Conservation (phyloP, 2,113 vertebrate genomes). For the Numenius arquata region DNA sequence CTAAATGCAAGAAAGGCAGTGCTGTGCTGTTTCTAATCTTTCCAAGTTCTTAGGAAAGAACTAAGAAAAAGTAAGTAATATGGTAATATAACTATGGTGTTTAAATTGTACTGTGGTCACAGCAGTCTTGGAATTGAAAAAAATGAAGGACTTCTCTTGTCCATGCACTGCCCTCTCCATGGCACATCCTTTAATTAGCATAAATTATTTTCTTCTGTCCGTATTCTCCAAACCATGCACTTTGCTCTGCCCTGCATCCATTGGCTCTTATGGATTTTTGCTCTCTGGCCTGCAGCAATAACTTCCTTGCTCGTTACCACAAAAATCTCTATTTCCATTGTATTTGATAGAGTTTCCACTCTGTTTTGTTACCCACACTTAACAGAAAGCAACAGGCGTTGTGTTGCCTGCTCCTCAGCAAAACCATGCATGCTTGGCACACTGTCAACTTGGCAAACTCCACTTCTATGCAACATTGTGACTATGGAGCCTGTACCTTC, state of each 20-base stretch:
- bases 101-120: neutral
- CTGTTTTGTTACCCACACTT: neutral
- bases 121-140: neutral
- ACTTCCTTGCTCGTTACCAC: neutral
- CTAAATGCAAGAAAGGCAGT: neutral
- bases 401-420: neutral
- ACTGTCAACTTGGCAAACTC: neutral
- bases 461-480: neutral
- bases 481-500: neutral
- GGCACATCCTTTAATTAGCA: neutral
- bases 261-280: constrained; percentile 57
- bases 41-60: neutral
- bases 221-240: constrained; percentile 35
- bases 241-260: constrained; percentile 46
- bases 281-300: constrained; percentile 22
- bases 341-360: neutral
- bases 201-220: neutral
- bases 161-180: neutral
- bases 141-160: neutral
- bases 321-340: neutral
- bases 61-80: too few relatives aligned
- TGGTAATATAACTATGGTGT: neutral
- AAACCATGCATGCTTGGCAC: neutral
- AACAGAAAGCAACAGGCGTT: neutral
- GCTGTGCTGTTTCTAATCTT: neutral